Base-by-base conservation (phyloP, 1,140 invertebrate species). In the Capitella teleta region DNA sequence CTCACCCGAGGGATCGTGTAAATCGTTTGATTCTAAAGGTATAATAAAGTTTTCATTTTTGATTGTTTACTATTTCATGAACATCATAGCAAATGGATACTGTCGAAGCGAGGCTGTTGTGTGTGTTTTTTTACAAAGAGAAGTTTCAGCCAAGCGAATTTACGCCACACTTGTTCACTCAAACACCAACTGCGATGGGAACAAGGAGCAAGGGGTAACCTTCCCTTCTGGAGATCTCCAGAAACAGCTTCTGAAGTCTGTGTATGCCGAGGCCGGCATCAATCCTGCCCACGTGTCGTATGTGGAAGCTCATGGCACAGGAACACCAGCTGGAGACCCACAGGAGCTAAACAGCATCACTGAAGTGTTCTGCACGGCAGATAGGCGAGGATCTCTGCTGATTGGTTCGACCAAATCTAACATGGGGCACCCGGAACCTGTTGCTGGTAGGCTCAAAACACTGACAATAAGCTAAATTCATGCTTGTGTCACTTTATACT, bases 361-460 rank as follows among this genome's bases (percentile, higher is more conserved):
- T 0, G 91, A 43, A 76, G 93, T 21, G 94, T 97, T 71, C 95
- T 90, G 69, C 83, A 84, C 64, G 82, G 82, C 51, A 78, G 46
- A 21, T 12, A 45, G 93, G 8, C 76, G 79, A 12, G 72, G 68
- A 0, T 88, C 92, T 2, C 72, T 98, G 19, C 67, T 94, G 1
- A 82, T 98, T 61, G 93, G 94, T 2, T 94, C 92, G 0, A 85
- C 95, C 0, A 98, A 98, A 67, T 92, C 88, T 1, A 98, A 97
- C 70, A 94, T 97, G 87, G 94, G 94, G 0, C 93, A 98, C 62
- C 82, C 90, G 5, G 93, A 98, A 70, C 84, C 90, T 4, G 87
- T 89, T 0, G 95, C 91, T 34, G 89, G 38, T 41, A 21, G 18
- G 38, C 6, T 32, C 30, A 32, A n/a, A n/a, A n/a, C n/a, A n/a